Conservation (phyloP, 2,113 vertebrate species). For the Oryzias javanicus region DNA sequence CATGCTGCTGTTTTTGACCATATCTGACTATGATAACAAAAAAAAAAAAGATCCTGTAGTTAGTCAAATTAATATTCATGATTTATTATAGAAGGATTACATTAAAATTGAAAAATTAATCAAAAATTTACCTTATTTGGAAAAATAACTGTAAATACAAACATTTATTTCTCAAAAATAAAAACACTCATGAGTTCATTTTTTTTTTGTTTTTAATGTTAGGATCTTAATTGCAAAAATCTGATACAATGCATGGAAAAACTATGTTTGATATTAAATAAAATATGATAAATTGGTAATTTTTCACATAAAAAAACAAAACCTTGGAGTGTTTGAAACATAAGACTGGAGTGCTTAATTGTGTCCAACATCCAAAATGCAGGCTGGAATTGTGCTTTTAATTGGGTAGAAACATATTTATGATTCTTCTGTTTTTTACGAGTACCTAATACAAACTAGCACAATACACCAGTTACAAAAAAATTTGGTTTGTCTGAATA, state of each 20-base stretch:
- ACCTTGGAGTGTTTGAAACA: no score
- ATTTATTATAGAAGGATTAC: no score
- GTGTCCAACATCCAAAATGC: slow-evolving; percentile 71
- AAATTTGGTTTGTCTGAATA: slow-evolving; percentile 91
- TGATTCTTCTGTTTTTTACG: slow-evolving; percentile 75
- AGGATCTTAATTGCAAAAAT: slow-evolving; percentile 1
- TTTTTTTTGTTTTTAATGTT: slow-evolving; percentile 1
- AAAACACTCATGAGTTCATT: not conserved
- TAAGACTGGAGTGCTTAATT: not conserved
- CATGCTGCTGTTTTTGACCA: no score
- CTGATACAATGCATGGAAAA: not conserved
- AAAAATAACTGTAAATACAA: not conserved
- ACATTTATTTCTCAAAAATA: not conserved
- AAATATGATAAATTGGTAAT: not conserved
- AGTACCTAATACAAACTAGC: slow-evolving; percentile 90
- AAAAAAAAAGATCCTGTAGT: no score
- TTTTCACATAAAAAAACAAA: slow-evolving; percentile 6
- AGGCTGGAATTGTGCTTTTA: slow-evolving; percentile 52
- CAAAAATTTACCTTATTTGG: no score
- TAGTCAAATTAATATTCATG: no score
- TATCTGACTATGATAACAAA: no score
- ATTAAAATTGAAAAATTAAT: no score
- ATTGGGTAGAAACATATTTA: slow-evolving; percentile 76
- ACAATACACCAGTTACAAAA: slow-evolving; percentile 84
- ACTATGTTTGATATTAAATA: not conserved